Conservation (phyloP, 2,888 invertebrate species). For the Lasioglossum figueresi region DNA sequence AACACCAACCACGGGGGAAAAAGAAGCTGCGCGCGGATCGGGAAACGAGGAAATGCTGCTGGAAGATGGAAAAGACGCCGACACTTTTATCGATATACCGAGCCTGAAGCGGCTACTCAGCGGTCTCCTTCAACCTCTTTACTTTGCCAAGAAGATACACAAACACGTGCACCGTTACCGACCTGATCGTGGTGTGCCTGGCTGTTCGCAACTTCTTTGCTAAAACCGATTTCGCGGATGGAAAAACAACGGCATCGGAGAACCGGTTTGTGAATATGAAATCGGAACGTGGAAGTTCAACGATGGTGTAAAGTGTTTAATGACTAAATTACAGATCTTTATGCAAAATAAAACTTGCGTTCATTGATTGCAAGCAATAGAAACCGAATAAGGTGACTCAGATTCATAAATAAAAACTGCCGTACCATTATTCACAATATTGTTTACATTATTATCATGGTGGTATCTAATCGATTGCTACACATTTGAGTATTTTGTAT, state of each 20-base stretch:
- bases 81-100: slow-evolving; percentile 72
- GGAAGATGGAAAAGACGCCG: slow-evolving; percentile 55
- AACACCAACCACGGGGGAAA: slow-evolving; percentile 17
- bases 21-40: slow-evolving; percentile 49
- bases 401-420: too few species aligned
- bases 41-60: slow-evolving; percentile 38
- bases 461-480: too few species aligned
- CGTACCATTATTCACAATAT: too few species aligned
- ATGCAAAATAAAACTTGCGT: neutral
- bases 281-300: slow-evolving; percentile 23
- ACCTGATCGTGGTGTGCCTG: neutral
- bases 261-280: slow-evolving; percentile 42
- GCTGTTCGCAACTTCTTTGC: slow-evolving; percentile 50
- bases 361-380: neutral
- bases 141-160: slow-evolving; percentile 63
- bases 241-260: slow-evolving; percentile 21
- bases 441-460: too few species aligned
- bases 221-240: slow-evolving; percentile 57
- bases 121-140: slow-evolving; percentile 58
- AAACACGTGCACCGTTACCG: slow-evolving; percentile 39
- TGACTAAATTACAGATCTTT: neutral
- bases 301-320: neutral
- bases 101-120: slow-evolving; percentile 54
- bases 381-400: too few species aligned
- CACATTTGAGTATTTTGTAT: too few species aligned